phyloP scores from a whole-genome alignment of 2,113 vertebrate species.

The Platichthys stellatus region DNA sequence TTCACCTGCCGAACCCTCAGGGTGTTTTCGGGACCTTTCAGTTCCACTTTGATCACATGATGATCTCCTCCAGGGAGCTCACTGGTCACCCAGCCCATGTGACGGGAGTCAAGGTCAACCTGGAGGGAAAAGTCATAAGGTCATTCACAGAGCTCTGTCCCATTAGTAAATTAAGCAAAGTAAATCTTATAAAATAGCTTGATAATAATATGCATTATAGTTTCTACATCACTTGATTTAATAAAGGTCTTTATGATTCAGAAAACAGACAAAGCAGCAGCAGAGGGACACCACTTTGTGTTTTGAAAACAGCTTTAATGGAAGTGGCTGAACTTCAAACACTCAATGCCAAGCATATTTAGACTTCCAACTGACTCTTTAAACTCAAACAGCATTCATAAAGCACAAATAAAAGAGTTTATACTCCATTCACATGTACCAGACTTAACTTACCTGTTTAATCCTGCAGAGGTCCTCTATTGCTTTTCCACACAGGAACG shows the following conservation, averaged over 20 bases:
- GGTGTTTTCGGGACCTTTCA: slow-evolving; percentile 98
- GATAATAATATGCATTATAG: too few species aligned
- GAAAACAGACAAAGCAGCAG: too few species aligned
- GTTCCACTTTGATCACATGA: slow-evolving; percentile 96
- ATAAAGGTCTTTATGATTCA: too few species aligned
- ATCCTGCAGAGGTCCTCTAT: slow-evolving; percentile 98
- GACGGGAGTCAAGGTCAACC: slow-evolving; percentile 96
- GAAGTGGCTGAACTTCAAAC: background rate
- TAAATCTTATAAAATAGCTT: too few species aligned
- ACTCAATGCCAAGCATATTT: background rate
- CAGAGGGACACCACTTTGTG: too few species aligned
- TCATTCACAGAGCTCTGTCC: background rate
- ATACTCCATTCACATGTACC: background rate
- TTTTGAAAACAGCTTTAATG: background rate
- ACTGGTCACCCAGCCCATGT: slow-evolving; percentile 99
- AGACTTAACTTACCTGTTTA: slow-evolving; percentile 88
- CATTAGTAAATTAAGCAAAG: background rate
- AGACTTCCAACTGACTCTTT: background rate
- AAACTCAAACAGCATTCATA: too few species aligned
- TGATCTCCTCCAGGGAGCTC: slow-evolving; percentile 96
- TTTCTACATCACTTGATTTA: too few species aligned
- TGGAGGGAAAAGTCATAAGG: slow-evolving; percentile 55
- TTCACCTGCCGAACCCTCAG: slow-evolving; percentile 98
- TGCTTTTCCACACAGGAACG: slow-evolving; percentile 94
- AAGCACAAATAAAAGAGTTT: background rate